phyloP scores from a whole-genome alignment of 1,140 invertebrate species.

The Spodoptera frugiperda region DNA sequence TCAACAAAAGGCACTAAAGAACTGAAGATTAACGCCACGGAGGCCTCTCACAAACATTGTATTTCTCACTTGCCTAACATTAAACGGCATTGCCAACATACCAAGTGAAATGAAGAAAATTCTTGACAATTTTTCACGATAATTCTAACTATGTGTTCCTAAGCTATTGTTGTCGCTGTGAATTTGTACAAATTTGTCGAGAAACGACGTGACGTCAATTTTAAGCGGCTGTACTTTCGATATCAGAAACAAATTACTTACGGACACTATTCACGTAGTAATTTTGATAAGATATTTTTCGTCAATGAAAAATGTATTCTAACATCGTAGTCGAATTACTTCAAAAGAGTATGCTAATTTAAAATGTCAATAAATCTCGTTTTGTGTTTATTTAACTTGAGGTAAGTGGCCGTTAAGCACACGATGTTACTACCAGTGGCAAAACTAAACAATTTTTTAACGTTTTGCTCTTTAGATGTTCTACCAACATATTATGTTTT shows the following conservation, averaged over 20 bases:
- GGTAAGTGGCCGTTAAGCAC: too few species aligned
- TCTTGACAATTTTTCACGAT: background rate
- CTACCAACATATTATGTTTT: too few species aligned
- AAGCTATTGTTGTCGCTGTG: background rate
- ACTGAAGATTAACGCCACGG: background rate
- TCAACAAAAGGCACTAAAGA: background rate
- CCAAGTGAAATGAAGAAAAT: constrained; percentile 6
- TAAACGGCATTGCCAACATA: constrained; percentile 1
- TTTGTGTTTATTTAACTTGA: too few species aligned
- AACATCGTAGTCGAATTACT: too few species aligned
- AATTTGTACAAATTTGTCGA: constrained; percentile 7
- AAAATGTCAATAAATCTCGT: too few species aligned
- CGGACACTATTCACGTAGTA: too few species aligned
- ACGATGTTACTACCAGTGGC: too few species aligned
- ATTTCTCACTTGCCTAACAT: constrained; percentile 1
- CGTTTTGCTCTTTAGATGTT: too few species aligned
- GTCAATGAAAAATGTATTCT: too few species aligned
- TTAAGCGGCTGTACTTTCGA: background rate
- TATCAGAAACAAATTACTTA: background rate
- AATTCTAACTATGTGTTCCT: background rate
- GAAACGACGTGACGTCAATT: background rate
- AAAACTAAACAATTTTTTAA: too few species aligned
- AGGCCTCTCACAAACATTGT: constrained; percentile 5
- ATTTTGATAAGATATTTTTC: too few species aligned
- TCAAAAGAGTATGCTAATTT: too few species aligned